Evolutionary conservation across 2,797 vertebrate genomes (phyloP).

Genomic region (Florisuga fusca): DNA sequence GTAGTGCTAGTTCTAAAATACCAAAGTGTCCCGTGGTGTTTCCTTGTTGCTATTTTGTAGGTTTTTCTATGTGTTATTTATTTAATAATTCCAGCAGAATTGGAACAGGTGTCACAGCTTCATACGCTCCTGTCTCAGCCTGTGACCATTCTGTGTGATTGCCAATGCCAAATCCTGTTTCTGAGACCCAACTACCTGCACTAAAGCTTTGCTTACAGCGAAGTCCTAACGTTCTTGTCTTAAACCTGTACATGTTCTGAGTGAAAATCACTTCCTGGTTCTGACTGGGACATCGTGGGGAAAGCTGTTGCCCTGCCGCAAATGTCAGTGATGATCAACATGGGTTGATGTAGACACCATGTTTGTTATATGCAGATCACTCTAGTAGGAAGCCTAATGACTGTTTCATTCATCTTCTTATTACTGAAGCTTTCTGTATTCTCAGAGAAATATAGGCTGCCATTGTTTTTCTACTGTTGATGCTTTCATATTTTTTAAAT

Average conservation of each 20-base stretch:
- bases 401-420: conserved; percentile 5
- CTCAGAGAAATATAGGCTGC: conserved; percentile 38
- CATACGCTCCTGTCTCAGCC: background rate
- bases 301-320: background rate
- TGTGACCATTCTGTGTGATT: conserved; percentile 8
- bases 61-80: conserved; percentile 35
- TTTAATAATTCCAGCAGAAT: conserved; percentile 29
- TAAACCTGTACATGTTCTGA: conserved; percentile 16
- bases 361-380: background rate
- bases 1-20: conserved; percentile 62
- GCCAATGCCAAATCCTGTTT: conserved; percentile 26
- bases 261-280: conserved; percentile 15
- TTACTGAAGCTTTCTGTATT: conserved; percentile 39
- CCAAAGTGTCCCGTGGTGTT: conserved; percentile 55
- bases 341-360: background rate
- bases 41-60: conserved; percentile 47
- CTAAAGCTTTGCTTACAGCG: conserved; percentile 33
- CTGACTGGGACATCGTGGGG: background rate
- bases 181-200: background rate
- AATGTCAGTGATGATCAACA: background rate
- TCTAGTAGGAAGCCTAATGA: conserved; percentile 11
- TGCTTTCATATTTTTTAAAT: conserved; percentile 63
- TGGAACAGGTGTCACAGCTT: background rate
- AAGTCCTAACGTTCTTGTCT: conserved; percentile 33
- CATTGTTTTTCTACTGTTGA: conserved; percentile 42